phyloP scores from a whole-genome alignment of 2,797 vertebrate species.

The Thalassophryne amazonica region DNA sequence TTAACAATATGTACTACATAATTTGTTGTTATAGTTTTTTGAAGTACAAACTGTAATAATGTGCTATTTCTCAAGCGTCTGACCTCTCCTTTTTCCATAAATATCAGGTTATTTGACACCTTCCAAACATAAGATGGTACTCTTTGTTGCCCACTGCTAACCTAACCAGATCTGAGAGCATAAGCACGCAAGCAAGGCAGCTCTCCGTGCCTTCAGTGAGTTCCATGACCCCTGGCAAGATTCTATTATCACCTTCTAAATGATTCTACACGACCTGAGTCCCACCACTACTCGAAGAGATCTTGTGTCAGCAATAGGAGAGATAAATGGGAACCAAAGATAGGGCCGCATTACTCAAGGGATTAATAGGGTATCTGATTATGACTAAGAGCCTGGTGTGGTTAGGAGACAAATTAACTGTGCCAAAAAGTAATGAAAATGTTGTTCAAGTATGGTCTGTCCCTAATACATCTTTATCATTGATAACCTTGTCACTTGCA shows the following conservation, averaged over 20 bases:
- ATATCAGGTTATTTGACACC: conserved; percentile 39
- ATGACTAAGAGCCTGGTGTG: conserved; percentile 22
- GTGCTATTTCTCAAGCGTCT: neutral
- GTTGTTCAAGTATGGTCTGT: neutral
- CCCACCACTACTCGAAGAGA: conserved; percentile 11
- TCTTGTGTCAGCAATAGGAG: conserved; percentile 34
- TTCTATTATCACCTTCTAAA: conserved; percentile 65
- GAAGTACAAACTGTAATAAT: too few species aligned
- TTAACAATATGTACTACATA: too few species aligned
- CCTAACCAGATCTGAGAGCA: conserved; percentile 22
- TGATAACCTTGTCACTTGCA: neutral
- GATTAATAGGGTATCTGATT: conserved; percentile 30
- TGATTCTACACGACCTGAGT: conserved; percentile 42
- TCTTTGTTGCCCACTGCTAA: conserved; percentile 23
- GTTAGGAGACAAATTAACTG: conserved; percentile 13
- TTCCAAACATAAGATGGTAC: conserved; percentile 12
- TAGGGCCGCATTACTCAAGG: conserved; percentile 6
- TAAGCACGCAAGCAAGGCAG: conserved; percentile 44
- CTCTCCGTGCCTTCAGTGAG: conserved; percentile 30
- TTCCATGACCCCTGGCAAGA: conserved; percentile 46
- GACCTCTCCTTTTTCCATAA: conserved; percentile 20
- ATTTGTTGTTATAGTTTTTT: too few species aligned
- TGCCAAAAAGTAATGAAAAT: conserved; percentile 19
- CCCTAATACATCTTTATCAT: neutral
- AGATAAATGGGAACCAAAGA: conserved; percentile 40